These are phyloP conservation scores for Erithacus rubecula DNA, from an alignment of 2,797 vertebrate genomes.

Conservation along the genomic window DNA sequence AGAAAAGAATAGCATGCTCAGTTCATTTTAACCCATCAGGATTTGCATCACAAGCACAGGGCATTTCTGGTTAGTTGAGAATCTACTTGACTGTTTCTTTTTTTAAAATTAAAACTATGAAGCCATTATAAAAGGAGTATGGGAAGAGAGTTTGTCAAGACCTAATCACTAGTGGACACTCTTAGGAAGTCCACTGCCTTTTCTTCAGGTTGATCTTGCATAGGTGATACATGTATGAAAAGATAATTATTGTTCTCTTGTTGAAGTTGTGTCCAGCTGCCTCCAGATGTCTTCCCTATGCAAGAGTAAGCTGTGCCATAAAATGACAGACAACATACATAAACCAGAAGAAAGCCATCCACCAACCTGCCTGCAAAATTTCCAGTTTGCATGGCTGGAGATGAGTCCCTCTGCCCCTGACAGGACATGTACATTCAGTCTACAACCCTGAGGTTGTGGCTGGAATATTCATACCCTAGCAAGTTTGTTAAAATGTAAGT, in stretches of 20 bases:
- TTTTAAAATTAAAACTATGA: not conserved
- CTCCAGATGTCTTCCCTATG: not conserved
- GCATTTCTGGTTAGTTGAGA: not conserved
- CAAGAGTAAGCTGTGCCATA: not conserved
- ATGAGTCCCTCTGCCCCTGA: not conserved
- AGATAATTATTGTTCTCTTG: not conserved
- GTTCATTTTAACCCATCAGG: not conserved
- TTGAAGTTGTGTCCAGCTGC: not conserved
- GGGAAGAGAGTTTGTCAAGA: not conserved
- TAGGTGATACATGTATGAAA: not conserved
- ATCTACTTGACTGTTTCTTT: not conserved
- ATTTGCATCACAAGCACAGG: not conserved
- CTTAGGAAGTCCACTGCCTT: not conserved
- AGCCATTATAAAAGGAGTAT: not conserved
- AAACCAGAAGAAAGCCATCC: not conserved
- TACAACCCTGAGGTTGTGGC: accelerated
- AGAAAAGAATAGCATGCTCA: not conserved
- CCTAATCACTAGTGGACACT: not conserved
- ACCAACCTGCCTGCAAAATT: not conserved
- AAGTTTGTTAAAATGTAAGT: not conserved
- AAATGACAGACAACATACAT: not conserved
- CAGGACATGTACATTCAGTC: not conserved
- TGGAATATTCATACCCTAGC: not conserved
- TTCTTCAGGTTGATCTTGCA: not conserved
- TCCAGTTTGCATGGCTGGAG: not conserved